Conservation (phyloP, 2,113 vertebrate genomes). For the Eonycteris spelaea region DNA sequence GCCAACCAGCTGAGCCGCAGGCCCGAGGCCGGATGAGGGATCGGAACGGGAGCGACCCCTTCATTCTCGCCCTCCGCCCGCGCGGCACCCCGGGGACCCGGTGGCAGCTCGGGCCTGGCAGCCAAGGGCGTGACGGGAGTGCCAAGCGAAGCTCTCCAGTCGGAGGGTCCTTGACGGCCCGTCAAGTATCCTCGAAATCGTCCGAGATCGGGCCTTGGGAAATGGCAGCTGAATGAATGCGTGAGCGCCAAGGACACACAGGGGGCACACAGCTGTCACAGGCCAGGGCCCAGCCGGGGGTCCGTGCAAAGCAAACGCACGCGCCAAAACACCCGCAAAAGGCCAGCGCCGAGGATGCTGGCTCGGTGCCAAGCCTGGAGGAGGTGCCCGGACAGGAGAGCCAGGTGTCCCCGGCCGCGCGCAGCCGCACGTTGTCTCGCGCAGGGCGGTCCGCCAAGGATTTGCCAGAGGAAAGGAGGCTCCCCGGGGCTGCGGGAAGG, state of each 20-base stretch:
- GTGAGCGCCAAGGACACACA: rapidly evolving
- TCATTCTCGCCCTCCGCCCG: neutral
- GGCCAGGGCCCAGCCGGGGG: neutral
- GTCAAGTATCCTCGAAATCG: neutral
- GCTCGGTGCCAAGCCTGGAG: neutral
- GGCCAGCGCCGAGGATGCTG: neutral
- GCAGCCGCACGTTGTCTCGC: rapidly evolving
- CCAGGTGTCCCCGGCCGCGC: neutral
- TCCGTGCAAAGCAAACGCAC: neutral
- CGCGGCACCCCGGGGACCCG: neutral
- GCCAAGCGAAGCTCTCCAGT: neutral
- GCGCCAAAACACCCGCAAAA: neutral
- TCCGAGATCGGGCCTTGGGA: neutral
- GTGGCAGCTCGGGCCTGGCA: neutral
- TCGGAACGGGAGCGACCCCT: neutral
- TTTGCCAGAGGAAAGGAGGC: neutral
- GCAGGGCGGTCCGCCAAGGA: neutral
- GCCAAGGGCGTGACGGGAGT: neutral
- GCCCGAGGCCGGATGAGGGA: neutral
- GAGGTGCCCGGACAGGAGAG: neutral
- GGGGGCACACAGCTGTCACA: neutral
- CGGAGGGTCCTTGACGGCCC: neutral
- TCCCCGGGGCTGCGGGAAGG: neutral
- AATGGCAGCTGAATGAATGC: neutral
- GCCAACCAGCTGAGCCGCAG: neutral